Evolutionary conservation across 2,113 vertebrate genomes (phyloP), one percentile per base, ranked within the genome.

Genomic region (Phycodurus eques): DNA sequence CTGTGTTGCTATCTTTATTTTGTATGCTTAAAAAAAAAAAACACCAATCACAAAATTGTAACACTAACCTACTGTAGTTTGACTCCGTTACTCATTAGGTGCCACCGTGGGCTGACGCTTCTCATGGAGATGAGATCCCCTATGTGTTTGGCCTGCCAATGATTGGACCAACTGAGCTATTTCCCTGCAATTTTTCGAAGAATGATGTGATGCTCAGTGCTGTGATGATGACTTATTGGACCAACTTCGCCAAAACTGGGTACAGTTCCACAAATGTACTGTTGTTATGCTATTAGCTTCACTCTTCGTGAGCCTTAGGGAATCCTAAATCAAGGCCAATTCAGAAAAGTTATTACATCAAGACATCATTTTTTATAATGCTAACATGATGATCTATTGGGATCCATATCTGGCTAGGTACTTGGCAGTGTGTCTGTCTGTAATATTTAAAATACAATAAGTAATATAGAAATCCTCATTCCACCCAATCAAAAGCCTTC

Each of bases 151-250:
- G 98, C 78, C 93, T 99, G 49, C 98, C 98, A 12, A 98, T 99
- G 97, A 97, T 97, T 84, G 98, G 97, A 74, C 96, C 98, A 35
- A 99, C 97, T 15, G 98, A 99, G 87, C 92, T 99, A 67, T 99
- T 99, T 92, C 98, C 98, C 76, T 99, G 98, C 80, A 99, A 99
- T 93, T 99, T 99, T 91, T 99, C 98, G 61, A 99, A 99, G 94
- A 99, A 99, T 59, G 98, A 99, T 35, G 95, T 99, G 86, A 99
- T 99, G 98, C 91, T 99, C 74, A 99, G 98, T 46, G 98, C 98
- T 0, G 98, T 99, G 65, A 96, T 99, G 85, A 99, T 99, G 98
- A 99, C 98, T 0, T 99, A 99, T 85, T 99, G 98, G 98, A 99
- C 97, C 51, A 99, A 99, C 89, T 99, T 99, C 79, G 97, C 98